Evolutionary conservation across 2,113 vertebrate species (phyloP), one percentile per base, ranked within the genome.

Genomic region (Emydocephalus ijimae): DNA sequence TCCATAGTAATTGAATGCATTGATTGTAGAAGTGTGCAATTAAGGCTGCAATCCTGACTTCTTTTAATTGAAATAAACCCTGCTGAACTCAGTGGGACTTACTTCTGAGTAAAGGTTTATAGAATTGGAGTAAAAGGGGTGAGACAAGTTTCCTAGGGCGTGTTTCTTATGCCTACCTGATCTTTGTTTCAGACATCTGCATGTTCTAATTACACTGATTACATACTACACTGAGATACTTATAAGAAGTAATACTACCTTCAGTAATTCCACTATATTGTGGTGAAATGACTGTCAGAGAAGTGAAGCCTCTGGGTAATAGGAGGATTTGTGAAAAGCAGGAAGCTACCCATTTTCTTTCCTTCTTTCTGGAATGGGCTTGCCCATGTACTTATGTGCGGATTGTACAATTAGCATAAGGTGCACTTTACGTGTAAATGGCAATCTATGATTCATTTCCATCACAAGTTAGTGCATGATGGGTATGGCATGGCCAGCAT

Each of bases 401-500:
- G 45, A 93, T 93, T 90, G 48, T 54, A 45, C 56, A 90, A 90
- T 93, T 87, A 93, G 88, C n/a, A 2, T 24, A 43, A 86, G 55
- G 23, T 61, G n/a, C 57, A 89, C 52, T 90, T 89, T 57, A 43
- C 34, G 29, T 48, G 23, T 54, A 29, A 86, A 52, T 87, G 89
- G 21, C 81, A 90, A 61, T 86, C 74, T 54, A 24, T 87, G 81
- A 93, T 90, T 93, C 74, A 52, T 81, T 86, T 18, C 43, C 45
- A 61, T 24, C 29, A 57, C 89, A 4, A 45, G 8, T 18, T 64
- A 34, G 34, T 11, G 7, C 34, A 81, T 29, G 1, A 45, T 43
- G 39, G 45, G 14, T 0, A 0, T 26, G 0, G 0, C 11, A 0
- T 26, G 0, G 0, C 11, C 48, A 85, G 14, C 45, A 89, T 11